A percentile compares a stretch with the other conserved stretches of the same genome.
phyloP scores from a whole-genome alignment of 1,140 invertebrate species.

The Artemia franciscana region DNA sequence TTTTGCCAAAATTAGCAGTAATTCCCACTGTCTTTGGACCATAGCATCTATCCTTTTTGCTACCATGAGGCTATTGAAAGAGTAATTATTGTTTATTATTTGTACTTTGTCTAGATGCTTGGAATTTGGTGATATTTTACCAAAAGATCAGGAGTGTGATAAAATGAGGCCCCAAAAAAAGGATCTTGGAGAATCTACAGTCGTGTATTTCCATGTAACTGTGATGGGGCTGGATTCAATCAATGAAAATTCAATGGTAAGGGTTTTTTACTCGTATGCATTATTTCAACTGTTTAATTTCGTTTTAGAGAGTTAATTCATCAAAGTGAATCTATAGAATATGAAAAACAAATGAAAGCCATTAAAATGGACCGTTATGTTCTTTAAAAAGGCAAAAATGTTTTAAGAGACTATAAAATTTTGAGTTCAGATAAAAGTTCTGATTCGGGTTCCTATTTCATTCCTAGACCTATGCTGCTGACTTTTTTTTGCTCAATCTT shows the following conservation, averaged over 20 bases:
- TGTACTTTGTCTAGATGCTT: no score
- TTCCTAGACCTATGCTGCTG: constrained; percentile 20
- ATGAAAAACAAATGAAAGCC: not conserved
- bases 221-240: constrained; percentile 79
- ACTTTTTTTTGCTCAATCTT: constrained; percentile 23
- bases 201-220: constrained; percentile 69
- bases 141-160: constrained; percentile 48
- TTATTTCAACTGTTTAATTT: no score
- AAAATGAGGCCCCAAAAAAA: constrained; percentile 65
- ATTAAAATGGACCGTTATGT: not conserved
- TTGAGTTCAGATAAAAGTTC: not conserved
- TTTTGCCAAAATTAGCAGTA: no score
- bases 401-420: not conserved
- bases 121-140: constrained; percentile 35
- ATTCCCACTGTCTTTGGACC: no score
- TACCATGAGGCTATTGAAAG: no score
- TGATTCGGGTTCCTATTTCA: not conserved
- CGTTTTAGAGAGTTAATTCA: not conserved
- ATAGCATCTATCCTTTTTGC: no score
- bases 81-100: no score
- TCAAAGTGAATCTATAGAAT: not conserved
- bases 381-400: not conserved
- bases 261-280: constrained; percentile 9
- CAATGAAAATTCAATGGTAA: constrained; percentile 71
- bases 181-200: constrained; percentile 56